A percentile compares a stretch with the other conserved stretches of the same genome.
Evolutionary conservation across 2,797 vertebrate species (phyloP).

Genomic region (Mus spretus): DNA sequence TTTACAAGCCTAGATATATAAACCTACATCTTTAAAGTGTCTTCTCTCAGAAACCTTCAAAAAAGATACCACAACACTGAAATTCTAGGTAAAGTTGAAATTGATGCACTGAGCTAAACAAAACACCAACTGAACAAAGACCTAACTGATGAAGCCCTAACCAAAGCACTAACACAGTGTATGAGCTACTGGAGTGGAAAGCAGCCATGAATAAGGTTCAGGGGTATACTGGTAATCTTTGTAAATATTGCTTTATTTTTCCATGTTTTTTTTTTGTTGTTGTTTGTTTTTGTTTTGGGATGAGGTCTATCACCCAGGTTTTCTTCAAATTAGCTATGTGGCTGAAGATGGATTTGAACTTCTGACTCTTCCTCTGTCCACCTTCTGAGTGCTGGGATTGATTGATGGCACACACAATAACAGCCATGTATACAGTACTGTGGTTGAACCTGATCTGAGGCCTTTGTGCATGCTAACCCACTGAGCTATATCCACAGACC

Average conservation of each 20-base stretch:
- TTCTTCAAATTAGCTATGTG: not conserved
- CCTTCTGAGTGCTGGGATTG: not conserved
- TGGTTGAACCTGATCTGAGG: not conserved
- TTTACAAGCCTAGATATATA: slow-evolving; percentile 27
- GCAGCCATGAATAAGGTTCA: not conserved
- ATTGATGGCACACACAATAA: not conserved
- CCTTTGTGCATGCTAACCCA: not conserved
- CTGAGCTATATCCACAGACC: not conserved
- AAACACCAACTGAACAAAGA: not conserved
- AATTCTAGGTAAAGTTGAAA: not conserved
- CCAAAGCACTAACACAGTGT: not conserved
- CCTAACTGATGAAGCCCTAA: not conserved
- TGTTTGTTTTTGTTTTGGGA: not conserved
- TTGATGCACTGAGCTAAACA: not conserved
- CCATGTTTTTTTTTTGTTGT: not conserved
- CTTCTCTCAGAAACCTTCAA: slow-evolving; percentile 24
- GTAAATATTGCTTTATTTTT: not conserved
- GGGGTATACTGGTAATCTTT: not conserved
- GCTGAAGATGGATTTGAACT: not conserved
- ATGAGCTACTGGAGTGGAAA: not conserved
- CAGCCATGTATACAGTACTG: not conserved
- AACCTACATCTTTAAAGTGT: not conserved
- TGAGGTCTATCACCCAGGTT: not conserved
- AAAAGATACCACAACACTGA: not conserved
- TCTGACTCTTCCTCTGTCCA: not conserved